A percentile compares a stretch with the other conserved stretches of the same genome.
phyloP scores from a whole-genome alignment of 2,113 vertebrate species.

The Ailurus styani region DNA sequence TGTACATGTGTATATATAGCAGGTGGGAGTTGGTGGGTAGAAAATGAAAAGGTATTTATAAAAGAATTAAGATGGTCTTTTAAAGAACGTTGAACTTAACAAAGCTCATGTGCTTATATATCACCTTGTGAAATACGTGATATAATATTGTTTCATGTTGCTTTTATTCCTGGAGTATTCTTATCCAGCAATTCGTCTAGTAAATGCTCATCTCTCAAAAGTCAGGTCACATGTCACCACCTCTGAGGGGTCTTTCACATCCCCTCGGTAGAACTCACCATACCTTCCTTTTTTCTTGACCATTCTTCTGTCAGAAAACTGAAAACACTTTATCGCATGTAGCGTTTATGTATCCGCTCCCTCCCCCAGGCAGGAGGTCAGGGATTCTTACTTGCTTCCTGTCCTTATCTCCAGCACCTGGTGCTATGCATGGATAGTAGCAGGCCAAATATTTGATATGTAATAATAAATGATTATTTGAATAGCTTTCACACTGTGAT shows the following conservation, averaged over 20 bases:
- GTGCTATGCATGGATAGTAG: background rate
- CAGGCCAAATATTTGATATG: background rate
- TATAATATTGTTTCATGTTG: background rate
- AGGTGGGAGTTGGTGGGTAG: background rate
- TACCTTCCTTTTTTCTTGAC: background rate
- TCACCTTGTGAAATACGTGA: background rate
- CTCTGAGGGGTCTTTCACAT: background rate
- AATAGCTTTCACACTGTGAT: background rate
- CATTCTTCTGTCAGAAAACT: background rate
- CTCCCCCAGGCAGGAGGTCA: background rate
- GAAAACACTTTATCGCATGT: background rate
- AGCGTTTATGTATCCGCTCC: background rate
- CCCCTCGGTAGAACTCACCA: background rate
- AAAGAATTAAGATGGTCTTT: slow-evolving; percentile 10
- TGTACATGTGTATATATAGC: background rate
- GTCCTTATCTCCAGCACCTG: background rate
- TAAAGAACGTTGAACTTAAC: slow-evolving; percentile 7
- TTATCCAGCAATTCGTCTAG: background rate
- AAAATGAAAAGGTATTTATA: slow-evolving; percentile 25
- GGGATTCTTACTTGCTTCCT: background rate
- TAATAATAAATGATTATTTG: background rate
- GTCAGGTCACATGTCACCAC: background rate
- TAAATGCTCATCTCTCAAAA: slow-evolving; percentile 15
- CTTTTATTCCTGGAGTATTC: slow-evolving; percentile 26
- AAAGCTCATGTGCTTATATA: background rate